Evolutionary conservation across 2,113 vertebrate species (phyloP).

Genomic region (Donacobius atricapilla): DNA sequence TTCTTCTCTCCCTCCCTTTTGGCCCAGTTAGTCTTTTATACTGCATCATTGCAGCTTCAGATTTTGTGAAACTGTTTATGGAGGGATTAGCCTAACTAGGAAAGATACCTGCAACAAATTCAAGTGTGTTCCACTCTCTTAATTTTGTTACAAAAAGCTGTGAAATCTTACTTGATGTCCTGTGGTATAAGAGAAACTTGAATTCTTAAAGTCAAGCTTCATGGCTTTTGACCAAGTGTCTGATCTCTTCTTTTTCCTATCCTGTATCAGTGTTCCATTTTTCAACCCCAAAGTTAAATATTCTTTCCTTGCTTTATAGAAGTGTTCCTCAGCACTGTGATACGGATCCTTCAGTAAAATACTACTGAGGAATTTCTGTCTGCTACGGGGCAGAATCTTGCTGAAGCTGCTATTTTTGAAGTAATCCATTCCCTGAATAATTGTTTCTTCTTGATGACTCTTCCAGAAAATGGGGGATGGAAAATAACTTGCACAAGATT

Average conservation of each 20-base stretch:
- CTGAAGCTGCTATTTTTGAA: not conserved
- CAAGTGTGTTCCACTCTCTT: not conserved
- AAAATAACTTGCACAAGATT: not conserved
- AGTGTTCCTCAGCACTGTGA: not conserved
- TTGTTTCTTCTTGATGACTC: not conserved
- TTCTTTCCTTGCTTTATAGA: not conserved
- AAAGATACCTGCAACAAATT: not conserved
- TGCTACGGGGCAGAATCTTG: not conserved
- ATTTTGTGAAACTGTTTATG: not conserved
- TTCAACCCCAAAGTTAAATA: not conserved
- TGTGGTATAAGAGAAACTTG: not conserved
- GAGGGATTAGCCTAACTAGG: not conserved
- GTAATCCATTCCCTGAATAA: not conserved
- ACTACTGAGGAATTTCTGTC: not conserved
- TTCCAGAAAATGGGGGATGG: not conserved
- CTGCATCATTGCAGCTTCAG: not conserved
- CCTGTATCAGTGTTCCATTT: not conserved
- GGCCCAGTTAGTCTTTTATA: not conserved
- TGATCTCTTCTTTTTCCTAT: not conserved
- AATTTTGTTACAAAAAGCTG: not conserved
- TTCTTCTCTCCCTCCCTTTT: not conserved
- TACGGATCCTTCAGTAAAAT: not conserved
- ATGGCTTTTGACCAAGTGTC: not conserved
- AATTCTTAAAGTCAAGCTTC: not conserved
- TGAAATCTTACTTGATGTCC: not conserved